phyloP scores from a whole-genome alignment of 2,888 invertebrate species.

The Tuberolachnus salignus region DNA sequence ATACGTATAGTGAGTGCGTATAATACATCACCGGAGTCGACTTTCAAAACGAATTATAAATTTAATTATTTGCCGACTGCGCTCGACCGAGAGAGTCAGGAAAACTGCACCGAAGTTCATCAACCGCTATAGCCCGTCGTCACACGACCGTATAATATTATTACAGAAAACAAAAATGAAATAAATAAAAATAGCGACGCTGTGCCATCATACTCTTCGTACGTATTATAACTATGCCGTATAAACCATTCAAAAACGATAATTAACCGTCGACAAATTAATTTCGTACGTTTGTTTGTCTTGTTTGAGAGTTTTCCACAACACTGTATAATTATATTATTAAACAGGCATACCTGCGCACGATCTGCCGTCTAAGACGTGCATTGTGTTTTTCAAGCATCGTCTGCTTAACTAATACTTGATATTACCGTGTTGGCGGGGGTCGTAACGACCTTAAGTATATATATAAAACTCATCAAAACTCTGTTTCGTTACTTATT shows the following conservation, averaged over 20 bases:
- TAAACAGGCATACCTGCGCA: no score
- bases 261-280: conserved; percentile 5
- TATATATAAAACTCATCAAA: neutral
- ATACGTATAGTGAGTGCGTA: neutral
- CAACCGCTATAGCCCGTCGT: conserved; percentile 6
- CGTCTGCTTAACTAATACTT: neutral
- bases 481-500: conserved; percentile 21
- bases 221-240: no score
- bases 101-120: conserved; percentile 20
- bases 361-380: neutral
- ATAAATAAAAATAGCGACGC: no score
- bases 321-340: no score
- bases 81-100: neutral
- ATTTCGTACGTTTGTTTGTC: neutral
- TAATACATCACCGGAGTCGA: neutral
- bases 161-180: no score
- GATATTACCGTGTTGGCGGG: neutral
- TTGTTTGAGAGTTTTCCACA: no score
- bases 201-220: no score
- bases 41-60: conserved; percentile 38
- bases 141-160: no score
- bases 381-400: neutral
- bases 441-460: conserved; percentile 12
- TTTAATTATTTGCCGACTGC: conserved; percentile 45
- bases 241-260: neutral